Base-by-base conservation (phyloP, 1,140 invertebrate species). In the Eulimnadia texana region DNA sequence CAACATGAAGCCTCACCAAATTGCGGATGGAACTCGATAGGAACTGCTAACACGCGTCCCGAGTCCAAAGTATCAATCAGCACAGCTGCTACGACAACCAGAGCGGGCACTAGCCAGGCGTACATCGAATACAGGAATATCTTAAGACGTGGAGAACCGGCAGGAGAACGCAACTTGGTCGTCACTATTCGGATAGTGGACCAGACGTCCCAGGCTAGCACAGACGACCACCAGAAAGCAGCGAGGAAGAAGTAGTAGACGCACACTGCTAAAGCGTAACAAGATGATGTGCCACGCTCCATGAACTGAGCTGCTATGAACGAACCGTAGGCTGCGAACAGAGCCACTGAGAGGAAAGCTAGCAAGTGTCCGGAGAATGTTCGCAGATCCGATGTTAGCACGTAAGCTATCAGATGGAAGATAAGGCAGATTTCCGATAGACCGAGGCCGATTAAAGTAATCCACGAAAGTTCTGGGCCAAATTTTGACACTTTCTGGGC, bases 201-300 rank as follows among this genome's bases (percentile, higher is more conserved):
- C 71, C 74, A 82, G 1, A 81, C 73, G 65, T 82, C 80, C 67
- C 76, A 81, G 0, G 80, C 74, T 70, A 82, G 76, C 1, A 79
- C 74, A 51, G 77, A 76, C 76, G 79, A 81, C 81, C 81, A 82
- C 61, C 76, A 77, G 65, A 82, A 82, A 0, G 79, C 73, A 0
- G 76, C 72, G 25, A 81, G 70, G 66, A 80, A 79, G 28, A 72
- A 60, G 67, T 77, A 81, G 63, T 78, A 78, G 2, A 76, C 73
- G 16, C 71, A 56, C 0, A 78, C 67, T 0, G 75, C 79, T 16
- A 77, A 67, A 0, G 70, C 66, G 13, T 66, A 66, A 63, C 77
- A 77, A 3, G 68, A 23, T 60, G 54, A 25, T 28, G 57, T 42
- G 6, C 63, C 66, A 53, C 65, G 60, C 25, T 66, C 58, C 22